phyloP scores from a whole-genome alignment of 2,888 invertebrate species.

The Pammene aurita region DNA sequence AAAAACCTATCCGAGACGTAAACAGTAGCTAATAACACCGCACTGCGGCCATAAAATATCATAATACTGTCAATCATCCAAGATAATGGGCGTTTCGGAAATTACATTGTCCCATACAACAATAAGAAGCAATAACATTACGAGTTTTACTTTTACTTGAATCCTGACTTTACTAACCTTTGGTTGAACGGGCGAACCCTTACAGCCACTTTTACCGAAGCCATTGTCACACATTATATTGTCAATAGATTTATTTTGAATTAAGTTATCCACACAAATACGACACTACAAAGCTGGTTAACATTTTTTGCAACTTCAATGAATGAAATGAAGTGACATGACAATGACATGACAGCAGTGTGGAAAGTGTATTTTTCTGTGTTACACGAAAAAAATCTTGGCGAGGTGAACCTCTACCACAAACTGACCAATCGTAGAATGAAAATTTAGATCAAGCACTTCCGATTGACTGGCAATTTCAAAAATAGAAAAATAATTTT shows the following conservation, averaged over 20 bases:
- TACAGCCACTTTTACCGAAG: slow-evolving; percentile 96
- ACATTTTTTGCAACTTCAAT: slow-evolving; percentile 58
- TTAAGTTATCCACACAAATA: slow-evolving; percentile 68
- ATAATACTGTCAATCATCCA: slow-evolving; percentile 48
- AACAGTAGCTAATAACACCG: slow-evolving; percentile 39
- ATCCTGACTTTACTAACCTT: slow-evolving; percentile 83
- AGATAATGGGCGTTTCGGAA: slow-evolving; percentile 53
- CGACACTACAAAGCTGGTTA: slow-evolving; percentile 68
- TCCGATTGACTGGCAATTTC: not conserved
- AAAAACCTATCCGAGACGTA: slow-evolving; percentile 26
- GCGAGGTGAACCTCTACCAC: not conserved
- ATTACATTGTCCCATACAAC: slow-evolving; percentile 50
- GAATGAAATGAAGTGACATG: slow-evolving; percentile 49
- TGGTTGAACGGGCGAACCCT: slow-evolving; percentile 95
- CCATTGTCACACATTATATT: slow-evolving; percentile 87
- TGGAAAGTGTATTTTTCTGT: slow-evolving; percentile 24
- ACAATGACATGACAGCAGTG: not conserved
- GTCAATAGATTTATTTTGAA: slow-evolving; percentile 62
- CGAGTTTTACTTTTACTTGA: slow-evolving; percentile 43
- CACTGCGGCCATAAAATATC: slow-evolving; percentile 47
- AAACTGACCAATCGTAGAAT: slow-evolving; percentile 22
- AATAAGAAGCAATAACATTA: slow-evolving; percentile 56
- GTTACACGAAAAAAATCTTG: slow-evolving; percentile 19
- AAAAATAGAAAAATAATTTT: slow-evolving; percentile 14
- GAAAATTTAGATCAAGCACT: not conserved